These are phyloP conservation scores for Ormyrus rosae DNA, from an alignment of 2,888 invertebrate genomes.

Conservation along the genomic window DNA sequence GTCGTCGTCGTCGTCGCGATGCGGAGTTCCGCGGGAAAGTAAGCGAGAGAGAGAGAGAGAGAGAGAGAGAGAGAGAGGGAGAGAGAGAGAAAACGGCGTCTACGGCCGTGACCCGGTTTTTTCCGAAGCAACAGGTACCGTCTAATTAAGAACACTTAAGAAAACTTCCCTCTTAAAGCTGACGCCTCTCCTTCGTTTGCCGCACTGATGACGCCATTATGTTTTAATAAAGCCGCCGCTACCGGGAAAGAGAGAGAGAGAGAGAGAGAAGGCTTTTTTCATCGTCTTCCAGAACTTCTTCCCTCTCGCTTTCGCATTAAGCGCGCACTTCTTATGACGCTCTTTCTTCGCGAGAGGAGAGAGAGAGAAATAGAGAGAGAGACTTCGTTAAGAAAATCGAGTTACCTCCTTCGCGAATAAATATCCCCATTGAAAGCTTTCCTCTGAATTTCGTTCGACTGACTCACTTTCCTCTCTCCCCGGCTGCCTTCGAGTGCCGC, in stretches of 20 bases:
- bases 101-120: conserved; percentile 76
- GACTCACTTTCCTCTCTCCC: too few relatives aligned
- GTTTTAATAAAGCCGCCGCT: conserved; percentile 73
- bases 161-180: conserved; percentile 76
- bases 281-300: conserved; percentile 12
- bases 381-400: conserved; percentile 37
- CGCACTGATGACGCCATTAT: conserved; percentile 74
- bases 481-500: not conserved
- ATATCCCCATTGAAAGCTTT: conserved; percentile 2
- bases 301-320: conserved; percentile 43
- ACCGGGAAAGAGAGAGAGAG: conserved; percentile 53
- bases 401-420: not conserved
- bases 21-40: conserved; percentile 22
- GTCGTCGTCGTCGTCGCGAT: not conserved
- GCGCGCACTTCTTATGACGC: conserved; percentile 25
- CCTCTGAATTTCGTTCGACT: not conserved
- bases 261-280: conserved; percentile 8
- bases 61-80: conserved; percentile 15
- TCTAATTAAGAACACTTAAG: conserved; percentile 77
- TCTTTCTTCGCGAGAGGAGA: not conserved
- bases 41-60: too few relatives aligned
- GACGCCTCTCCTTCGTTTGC: conserved; percentile 67
- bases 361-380: too few relatives aligned
- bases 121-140: conserved; percentile 76
- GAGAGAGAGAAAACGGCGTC: conserved; percentile 61